phyloP scores from a whole-genome alignment of 2,797 vertebrate genomes.

The Hydrophis major region DNA sequence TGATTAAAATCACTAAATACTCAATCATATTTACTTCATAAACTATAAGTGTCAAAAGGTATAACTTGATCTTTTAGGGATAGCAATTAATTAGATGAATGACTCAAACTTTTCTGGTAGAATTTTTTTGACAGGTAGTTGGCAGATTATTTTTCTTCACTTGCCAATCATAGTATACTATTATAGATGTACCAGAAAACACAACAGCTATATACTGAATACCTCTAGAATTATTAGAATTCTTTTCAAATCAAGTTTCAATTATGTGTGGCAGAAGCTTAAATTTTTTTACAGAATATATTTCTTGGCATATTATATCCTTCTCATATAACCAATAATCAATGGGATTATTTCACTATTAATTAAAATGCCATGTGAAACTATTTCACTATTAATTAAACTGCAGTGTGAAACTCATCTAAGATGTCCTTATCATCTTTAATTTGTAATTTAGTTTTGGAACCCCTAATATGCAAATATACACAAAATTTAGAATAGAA shows the following conservation, averaged over 20 bases:
- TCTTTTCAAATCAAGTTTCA: not conserved
- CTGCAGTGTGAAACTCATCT: not conserved
- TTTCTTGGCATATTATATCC: not conserved
- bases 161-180: not conserved
- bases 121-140: conserved; percentile 3
- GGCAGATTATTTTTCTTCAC: not conserved
- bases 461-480: not conserved
- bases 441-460: not conserved
- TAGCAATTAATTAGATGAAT: conserved; percentile 19
- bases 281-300: not conserved
- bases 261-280: not conserved
- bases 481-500: not conserved
- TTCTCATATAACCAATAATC: not conserved
- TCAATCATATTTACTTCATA: not conserved
- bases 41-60: not conserved
- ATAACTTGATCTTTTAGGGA: not conserved
- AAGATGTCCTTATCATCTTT: not conserved
- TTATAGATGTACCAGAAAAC: not conserved
- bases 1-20: not conserved
- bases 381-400: not conserved
- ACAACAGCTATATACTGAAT: not conserved
- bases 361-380: no score
- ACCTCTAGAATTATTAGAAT: not conserved
- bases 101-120: not conserved
- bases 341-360: not conserved